These are phyloP conservation scores for Falco naumanni DNA, from an alignment of 2,797 vertebrate species.

Conservation along the genomic window DNA sequence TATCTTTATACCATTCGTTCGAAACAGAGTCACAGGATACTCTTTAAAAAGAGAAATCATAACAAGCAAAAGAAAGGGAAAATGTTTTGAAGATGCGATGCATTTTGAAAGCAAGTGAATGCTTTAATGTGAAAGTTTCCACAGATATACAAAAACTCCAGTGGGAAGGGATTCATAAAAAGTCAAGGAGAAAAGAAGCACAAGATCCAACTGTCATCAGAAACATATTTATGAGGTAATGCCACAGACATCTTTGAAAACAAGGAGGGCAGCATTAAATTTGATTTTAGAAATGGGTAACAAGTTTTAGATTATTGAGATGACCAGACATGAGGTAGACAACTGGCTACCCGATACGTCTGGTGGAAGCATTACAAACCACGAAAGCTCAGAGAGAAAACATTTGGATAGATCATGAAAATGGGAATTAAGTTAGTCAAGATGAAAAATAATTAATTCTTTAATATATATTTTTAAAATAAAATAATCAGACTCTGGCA, in stretches of 20 bases:
- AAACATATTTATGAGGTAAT: not conserved
- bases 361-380: not conserved
- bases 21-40: not conserved
- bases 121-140: not conserved
- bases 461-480: not conserved
- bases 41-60: not conserved
- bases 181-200: not conserved
- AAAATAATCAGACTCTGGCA: not conserved
- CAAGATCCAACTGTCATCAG: not conserved
- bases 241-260: not conserved
- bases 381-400: not conserved
- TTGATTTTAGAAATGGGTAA: not conserved
- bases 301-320: not conserved
- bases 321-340: not conserved
- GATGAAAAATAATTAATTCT: not conserved
- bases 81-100: not conserved
- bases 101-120: not conserved
- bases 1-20: not conserved
- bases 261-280: not conserved
- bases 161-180: not conserved
- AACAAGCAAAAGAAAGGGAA: not conserved
- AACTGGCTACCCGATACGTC: not conserved
- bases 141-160: not conserved
- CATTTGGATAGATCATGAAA: not conserved
- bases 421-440: not conserved